Conservation (phyloP, 2,113 vertebrate genomes). For the Sialia sialis region DNA sequence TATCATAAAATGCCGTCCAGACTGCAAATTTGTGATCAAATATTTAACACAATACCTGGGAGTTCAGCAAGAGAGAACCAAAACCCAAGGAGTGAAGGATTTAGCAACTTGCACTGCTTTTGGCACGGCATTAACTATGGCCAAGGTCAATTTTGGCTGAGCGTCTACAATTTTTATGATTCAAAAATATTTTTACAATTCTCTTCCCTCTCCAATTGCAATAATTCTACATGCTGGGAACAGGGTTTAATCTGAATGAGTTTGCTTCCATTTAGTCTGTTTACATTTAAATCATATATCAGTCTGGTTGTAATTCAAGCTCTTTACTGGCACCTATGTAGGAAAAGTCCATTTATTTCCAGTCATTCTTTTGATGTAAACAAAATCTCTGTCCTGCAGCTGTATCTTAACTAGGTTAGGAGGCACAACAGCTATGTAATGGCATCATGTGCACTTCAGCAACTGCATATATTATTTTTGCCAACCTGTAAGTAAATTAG, state of each 20-base stretch:
- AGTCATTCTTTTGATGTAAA: constrained; percentile 9
- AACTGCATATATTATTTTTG: neutral
- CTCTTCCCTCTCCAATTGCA: neutral
- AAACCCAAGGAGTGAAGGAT: neutral
- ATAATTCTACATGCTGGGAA: constrained; percentile 36
- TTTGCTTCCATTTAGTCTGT: constrained; percentile 15
- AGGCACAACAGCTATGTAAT: neutral
- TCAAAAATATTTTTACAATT: neutral
- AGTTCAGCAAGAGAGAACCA: neutral
- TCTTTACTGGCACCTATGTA: neutral
- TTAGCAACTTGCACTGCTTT: neutral
- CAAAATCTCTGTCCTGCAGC: constrained; percentile 9
- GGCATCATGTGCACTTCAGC: neutral
- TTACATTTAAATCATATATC: constrained; percentile 14
- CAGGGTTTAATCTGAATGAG: neutral
- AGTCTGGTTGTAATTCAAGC: constrained; percentile 19
- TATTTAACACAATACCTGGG: constrained; percentile 44
- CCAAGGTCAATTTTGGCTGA: neutral
- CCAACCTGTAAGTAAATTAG: constrained; percentile 5
- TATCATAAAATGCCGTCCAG: neutral
- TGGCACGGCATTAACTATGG: neutral
- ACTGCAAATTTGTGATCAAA: neutral
- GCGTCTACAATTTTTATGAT: neutral
- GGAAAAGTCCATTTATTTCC: neutral
- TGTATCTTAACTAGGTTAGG: neutral